Evolutionary conservation across 2,797 vertebrate genomes (phyloP), one percentile per base, ranked within the genome.

Genomic region (Acrossocheilus fasciatus): DNA sequence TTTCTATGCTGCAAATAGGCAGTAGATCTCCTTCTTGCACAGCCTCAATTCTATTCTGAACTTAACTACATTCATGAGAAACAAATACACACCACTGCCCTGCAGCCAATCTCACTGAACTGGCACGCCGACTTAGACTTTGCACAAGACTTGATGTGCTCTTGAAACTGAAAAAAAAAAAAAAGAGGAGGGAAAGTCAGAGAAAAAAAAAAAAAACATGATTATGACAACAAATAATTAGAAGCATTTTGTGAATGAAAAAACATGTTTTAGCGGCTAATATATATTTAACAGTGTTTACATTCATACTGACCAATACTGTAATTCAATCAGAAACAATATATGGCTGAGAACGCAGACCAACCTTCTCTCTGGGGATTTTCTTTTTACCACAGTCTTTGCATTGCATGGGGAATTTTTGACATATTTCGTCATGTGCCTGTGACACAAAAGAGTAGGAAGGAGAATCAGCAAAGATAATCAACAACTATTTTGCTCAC

Each of bases 351-450:
- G 41, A 82, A 59, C 3, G 41, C 11, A 20, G 0, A 0, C 90
- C 77, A 86, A 99, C 98, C 96, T 97, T 98, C 93, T 99, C 98
- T 90, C 98, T 95, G 0, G 96, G 95, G 86, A 99, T 96, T 91
- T 96, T 99, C 93, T 97, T 98, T 90, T 97, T 97, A 59, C 97
- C 97, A 3, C 98, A 99, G 91, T 97, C 96, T 18, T 98, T 97
- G 9, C 98, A 99, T 34, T 96, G 96, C 93, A 99, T 90, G 0
- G 98, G 98, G 64, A 97, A 97, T 88, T 98, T 97, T 34, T 94
- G 93, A 89, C 98, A 99, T 85, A 97, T 94, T 26, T 97, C 97
- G 2, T 97, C 96, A 20, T 99, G 98, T 0, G 96, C 97, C 98
- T 99, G 84, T 34, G 89, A 90, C 15, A 87, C 20, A 91, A 0